These are phyloP conservation scores for Meda fulgida DNA, from an alignment of 2,797 vertebrate genomes.

Conservation along the genomic window DNA sequence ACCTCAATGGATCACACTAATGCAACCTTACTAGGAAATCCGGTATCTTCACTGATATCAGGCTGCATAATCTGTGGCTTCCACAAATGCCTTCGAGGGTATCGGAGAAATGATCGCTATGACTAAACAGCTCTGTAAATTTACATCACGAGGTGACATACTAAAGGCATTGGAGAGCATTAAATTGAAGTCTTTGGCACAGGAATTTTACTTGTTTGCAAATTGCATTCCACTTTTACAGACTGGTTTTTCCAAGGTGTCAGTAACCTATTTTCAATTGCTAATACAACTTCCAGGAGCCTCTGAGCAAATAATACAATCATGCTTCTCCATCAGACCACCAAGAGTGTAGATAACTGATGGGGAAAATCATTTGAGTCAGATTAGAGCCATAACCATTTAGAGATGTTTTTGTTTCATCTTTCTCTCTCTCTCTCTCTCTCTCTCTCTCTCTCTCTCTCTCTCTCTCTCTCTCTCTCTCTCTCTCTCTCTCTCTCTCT, in stretches of 20 bases:
- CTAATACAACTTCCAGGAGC: constrained; percentile 43
- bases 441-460: constrained; percentile 11
- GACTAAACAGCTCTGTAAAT: constrained; percentile 72
- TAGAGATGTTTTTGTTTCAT: too few relatives aligned
- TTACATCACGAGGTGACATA: constrained; percentile 57
- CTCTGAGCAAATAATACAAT: background rate
- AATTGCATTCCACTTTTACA: constrained; percentile 56
- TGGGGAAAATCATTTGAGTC: constrained; percentile 21
- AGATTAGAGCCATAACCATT: background rate
- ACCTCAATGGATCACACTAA: background rate
- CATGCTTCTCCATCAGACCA: constrained; percentile 64
- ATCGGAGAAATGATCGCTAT: constrained; percentile 71
- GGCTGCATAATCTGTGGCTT: constrained; percentile 15
- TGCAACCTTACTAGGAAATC: constrained; percentile 46
- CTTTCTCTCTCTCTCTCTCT: constrained; percentile 9
- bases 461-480: constrained; percentile 7
- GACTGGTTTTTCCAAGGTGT: constrained; percentile 45
- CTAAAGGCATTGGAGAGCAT: constrained; percentile 60
- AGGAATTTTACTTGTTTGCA: constrained; percentile 64
- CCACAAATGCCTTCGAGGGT: constrained; percentile 60
- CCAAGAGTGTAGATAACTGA: constrained; percentile 61
- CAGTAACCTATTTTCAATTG: constrained; percentile 41
- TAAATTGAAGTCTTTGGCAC: constrained; percentile 65
- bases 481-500: constrained; percentile 15
- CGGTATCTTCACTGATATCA: constrained; percentile 23